Evolutionary conservation across 2,797 vertebrate genomes (phyloP).

Genomic region (Pipistrellus pipistrellus): DNA sequence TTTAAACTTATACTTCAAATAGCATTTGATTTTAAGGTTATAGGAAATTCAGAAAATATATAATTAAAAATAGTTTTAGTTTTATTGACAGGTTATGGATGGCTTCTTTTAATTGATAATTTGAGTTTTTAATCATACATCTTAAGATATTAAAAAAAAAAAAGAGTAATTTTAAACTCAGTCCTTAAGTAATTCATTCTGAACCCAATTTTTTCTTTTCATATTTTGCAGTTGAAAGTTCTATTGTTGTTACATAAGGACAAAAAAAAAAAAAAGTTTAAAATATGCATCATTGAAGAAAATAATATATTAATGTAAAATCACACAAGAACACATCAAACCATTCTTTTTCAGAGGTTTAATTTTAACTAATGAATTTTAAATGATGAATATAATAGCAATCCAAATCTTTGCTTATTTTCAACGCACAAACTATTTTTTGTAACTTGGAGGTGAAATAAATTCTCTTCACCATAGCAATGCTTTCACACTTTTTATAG

Average conservation of each 20-base stretch:
- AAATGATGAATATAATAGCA: conserved; percentile 82
- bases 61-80: conserved; percentile 84
- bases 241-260: conserved; percentile 57
- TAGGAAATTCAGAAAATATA: conserved; percentile 83
- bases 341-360: conserved; percentile 85
- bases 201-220: conserved; percentile 60
- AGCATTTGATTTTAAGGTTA: conserved; percentile 70
- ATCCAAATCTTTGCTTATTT: conserved; percentile 80
- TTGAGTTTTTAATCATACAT: conserved; percentile 67
- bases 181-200: conserved; percentile 74
- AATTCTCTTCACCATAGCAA: conserved; percentile 78
- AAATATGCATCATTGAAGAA: conserved; percentile 77
- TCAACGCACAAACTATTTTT: conserved; percentile 71
- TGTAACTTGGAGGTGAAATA: conserved; percentile 77
- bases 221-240: conserved; percentile 44
- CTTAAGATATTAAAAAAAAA: conserved; percentile 26
- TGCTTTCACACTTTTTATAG: conserved; percentile 69
- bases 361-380: conserved; percentile 83
- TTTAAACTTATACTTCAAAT: conserved; percentile 80
- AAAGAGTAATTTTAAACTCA: conserved; percentile 76
- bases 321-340: conserved; percentile 84
- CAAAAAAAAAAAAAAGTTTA: conserved; percentile 44
- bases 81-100: conserved; percentile 83
- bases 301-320: conserved; percentile 80
- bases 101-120: conserved; percentile 64